Conservation (phyloP, 2,888 invertebrate species). For the Volucella inanis region DNA sequence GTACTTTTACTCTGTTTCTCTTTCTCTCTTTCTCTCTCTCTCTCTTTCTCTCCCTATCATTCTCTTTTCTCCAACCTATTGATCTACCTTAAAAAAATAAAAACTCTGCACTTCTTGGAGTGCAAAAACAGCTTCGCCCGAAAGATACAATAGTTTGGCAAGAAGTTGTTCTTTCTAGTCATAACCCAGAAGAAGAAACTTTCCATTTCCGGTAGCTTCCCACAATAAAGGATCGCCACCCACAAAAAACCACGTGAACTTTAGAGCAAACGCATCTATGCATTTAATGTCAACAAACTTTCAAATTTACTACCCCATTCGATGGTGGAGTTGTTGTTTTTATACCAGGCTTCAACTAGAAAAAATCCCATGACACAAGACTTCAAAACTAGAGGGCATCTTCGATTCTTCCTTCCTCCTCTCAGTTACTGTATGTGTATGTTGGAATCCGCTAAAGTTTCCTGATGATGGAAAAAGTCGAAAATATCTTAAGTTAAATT, state of each 20-base stretch:
- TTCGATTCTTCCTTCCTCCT: conserved; percentile 2
- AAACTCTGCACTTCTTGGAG: background rate
- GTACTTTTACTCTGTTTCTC: background rate
- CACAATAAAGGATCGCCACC: background rate
- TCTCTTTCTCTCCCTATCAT: background rate
- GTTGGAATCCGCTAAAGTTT: conserved; percentile 53
- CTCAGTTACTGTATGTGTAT: conserved; percentile 18
- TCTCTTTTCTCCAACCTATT: background rate
- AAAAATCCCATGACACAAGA: conserved; percentile 42
- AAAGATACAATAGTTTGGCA: conserved; percentile 5
- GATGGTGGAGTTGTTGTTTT: conserved; percentile 1
- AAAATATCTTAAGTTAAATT: conserved; percentile 71
- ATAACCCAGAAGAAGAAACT: conserved; percentile 34
- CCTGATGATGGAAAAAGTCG: conserved; percentile 67
- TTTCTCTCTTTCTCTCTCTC: too few relatives aligned
- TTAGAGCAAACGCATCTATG: conserved; percentile 53
- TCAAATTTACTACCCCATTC: conserved; percentile 46
- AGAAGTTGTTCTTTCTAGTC: conserved; percentile 30
- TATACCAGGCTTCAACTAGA: background rate
- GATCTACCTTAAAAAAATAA: background rate
- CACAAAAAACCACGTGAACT: conserved; percentile 42
- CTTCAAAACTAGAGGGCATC: conserved; percentile 12
- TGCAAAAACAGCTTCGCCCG: background rate
- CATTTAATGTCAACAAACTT: conserved; percentile 54
- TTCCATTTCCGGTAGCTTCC: conserved; percentile 22